Conservation (phyloP, 1,140 invertebrate species). For the Halictus rubicundus region DNA sequence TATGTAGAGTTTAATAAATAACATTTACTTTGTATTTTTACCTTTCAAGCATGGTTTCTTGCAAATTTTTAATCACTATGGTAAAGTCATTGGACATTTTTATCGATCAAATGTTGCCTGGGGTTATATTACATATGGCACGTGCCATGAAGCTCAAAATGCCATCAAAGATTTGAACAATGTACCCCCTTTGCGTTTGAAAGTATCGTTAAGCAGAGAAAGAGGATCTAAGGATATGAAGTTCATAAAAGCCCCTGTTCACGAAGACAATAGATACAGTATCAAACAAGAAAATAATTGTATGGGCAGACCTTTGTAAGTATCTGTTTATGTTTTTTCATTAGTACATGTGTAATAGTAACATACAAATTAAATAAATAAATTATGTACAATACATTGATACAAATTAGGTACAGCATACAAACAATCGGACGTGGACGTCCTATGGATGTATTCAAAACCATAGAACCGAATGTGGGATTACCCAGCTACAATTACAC, state of each 20-base stretch:
- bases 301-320: not conserved
- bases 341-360: not conserved
- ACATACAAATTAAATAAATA: not conserved
- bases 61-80: conserved; percentile 69
- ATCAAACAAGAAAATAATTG: not conserved
- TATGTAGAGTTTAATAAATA: conserved; percentile 8
- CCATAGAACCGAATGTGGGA: conserved; percentile 2
- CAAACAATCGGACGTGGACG: conserved; percentile 1
- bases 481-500: conserved; percentile 19
- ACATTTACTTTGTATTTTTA: not conserved
- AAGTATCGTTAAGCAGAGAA: conserved; percentile 61
- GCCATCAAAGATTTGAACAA: conserved; percentile 65
- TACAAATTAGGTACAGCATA: conserved; percentile 33
- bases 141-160: conserved; percentile 67
- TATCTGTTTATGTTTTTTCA: not conserved
- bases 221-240: conserved; percentile 1
- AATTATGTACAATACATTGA: conserved; percentile 3
- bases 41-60: conserved; percentile 65
- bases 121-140: conserved; percentile 67
- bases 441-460: conserved; percentile 3
- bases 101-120: conserved; percentile 52
- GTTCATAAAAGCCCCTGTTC: not conserved
- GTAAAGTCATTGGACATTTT: conserved; percentile 59
- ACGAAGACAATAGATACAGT: not conserved
- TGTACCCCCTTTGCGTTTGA: conserved; percentile 61